Evolutionary conservation across 2,797 vertebrate genomes (phyloP).

Genomic region (Nyctalus aviator): DNA sequence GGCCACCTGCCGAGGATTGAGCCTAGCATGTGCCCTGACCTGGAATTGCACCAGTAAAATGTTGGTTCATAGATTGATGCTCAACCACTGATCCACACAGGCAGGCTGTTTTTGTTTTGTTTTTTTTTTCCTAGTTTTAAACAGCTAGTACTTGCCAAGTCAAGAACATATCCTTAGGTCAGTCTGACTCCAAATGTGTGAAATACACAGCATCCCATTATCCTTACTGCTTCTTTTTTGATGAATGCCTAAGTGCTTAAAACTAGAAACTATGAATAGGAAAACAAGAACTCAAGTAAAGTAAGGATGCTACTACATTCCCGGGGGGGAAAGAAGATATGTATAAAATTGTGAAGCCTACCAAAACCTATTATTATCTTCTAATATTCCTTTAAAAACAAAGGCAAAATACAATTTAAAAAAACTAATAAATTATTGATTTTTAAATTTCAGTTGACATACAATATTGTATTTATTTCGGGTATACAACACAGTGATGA

Average conservation of each 20-base stretch:
- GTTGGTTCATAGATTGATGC: too few species aligned
- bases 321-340: not conserved
- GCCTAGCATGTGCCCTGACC: too few species aligned
- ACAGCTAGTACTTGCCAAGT: not conserved
- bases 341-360: not conserved
- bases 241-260: not conserved
- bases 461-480: not conserved
- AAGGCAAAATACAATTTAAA: not conserved
- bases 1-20: too few species aligned
- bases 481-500: not conserved
- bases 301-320: not conserved
- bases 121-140: not conserved
- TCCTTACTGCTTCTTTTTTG: rapidly evolving
- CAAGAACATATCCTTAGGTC: not conserved
- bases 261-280: not conserved
- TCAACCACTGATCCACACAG: too few species aligned
- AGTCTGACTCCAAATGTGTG: not conserved
- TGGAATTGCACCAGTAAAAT: too few species aligned
- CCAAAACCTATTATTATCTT: not conserved
- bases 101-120: not conserved
- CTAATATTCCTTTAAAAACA: not conserved
- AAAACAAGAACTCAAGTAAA: not conserved
- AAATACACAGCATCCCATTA: not conserved
- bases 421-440: not conserved
- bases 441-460: not conserved